Evolutionary conservation across 2,797 vertebrate species (phyloP).

Genomic region (Leptatherina wallacei): DNA sequence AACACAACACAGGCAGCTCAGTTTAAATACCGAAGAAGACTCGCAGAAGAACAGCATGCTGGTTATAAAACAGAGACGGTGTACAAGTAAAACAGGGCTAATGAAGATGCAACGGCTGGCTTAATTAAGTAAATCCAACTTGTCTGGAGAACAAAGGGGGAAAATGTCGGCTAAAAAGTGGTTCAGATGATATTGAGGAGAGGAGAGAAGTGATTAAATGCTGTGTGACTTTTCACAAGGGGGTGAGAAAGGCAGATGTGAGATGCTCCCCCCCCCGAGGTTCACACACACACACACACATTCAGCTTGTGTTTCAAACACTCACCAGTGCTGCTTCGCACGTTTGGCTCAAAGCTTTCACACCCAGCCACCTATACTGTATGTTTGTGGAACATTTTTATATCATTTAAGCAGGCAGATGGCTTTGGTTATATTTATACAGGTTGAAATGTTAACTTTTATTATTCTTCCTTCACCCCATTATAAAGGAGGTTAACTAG

Average conservation of each 20-base stretch:
- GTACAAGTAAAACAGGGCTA: neutral
- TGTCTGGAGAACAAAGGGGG: constrained; percentile 3
- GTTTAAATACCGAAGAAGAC: neutral
- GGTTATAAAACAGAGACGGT: neutral
- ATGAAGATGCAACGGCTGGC: neutral
- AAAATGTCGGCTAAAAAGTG: constrained; percentile 11
- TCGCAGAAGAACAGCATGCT: neutral
- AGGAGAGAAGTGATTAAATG: constrained; percentile 68
- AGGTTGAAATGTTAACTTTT: neutral
- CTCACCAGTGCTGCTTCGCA: neutral
- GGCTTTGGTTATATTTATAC: neutral
- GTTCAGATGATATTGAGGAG: constrained; percentile 27
- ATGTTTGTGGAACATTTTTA: neutral
- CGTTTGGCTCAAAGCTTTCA: neutral
- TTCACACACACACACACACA: neutral
- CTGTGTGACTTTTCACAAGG: constrained; percentile 75
- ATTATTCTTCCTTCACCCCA: neutral
- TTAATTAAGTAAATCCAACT: neutral
- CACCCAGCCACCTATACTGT: neutral
- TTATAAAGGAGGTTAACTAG: neutral
- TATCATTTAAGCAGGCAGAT: neutral
- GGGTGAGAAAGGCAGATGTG: constrained; percentile 68
- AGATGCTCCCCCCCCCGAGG: constrained; percentile 17
- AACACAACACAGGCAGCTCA: constrained; percentile 27
- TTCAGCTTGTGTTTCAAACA: constrained; percentile 2